These are phyloP conservation scores for Cerastoderma edule DNA, from an alignment of 2,888 invertebrate genomes.

Conservation along the genomic window DNA sequence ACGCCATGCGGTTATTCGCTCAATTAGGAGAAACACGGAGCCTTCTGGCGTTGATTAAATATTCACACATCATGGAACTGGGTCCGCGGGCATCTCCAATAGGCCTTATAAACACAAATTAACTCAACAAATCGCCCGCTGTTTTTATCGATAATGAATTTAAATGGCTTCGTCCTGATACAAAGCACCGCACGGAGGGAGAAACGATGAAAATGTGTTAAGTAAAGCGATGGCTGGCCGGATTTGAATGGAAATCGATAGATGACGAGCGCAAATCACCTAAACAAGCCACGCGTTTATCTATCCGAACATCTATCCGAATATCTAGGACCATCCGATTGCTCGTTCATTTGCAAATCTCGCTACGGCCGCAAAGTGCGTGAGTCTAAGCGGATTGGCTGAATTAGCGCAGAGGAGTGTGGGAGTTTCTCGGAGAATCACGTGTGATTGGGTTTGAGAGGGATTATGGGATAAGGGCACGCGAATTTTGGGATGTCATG, in stretches of 20 bases:
- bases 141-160: slow-evolving; percentile 27
- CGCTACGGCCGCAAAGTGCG: too few species aligned
- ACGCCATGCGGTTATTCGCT: slow-evolving; percentile 6
- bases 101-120: slow-evolving; percentile 26
- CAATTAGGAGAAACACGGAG: slow-evolving; percentile 13
- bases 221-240: slow-evolving; percentile 6
- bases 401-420: too few species aligned
- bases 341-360: background rate
- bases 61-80: slow-evolving; percentile 19
- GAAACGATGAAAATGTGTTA: slow-evolving; percentile 20
- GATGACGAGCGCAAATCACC: slow-evolving; percentile 1
- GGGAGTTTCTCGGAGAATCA: too few species aligned
- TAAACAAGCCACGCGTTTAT: slow-evolving; percentile 8
- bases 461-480: too few species aligned
- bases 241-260: slow-evolving; percentile 24
- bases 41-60: slow-evolving; percentile 19
- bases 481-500: too few species aligned
- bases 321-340: background rate
- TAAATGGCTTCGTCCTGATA: slow-evolving; percentile 9
- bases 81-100: slow-evolving; percentile 10
- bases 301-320: slow-evolving; percentile 26
- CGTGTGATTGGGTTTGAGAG: too few species aligned
- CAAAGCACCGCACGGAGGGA: background rate
- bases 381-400: too few species aligned
- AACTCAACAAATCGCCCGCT: slow-evolving; percentile 16